These are phyloP conservation scores for Pygmarrhopalites habei DNA, from an alignment of 1,140 invertebrate species.

Conservation along the genomic window DNA sequence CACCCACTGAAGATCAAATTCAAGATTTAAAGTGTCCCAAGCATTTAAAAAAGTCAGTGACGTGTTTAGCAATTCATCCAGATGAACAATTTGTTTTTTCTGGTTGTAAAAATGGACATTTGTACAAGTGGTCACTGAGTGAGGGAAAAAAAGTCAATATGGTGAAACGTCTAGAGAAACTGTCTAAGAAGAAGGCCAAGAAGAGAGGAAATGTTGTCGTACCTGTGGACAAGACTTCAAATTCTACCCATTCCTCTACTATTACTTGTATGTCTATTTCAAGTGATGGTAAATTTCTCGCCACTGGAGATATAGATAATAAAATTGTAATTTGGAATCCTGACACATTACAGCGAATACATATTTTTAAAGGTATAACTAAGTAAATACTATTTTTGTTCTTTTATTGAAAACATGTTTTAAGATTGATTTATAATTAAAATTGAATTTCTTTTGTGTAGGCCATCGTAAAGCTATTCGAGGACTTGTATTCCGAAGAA, in stretches of 20 bases:
- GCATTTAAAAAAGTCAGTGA: constrained; percentile 69
- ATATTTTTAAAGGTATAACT: constrained; percentile 64
- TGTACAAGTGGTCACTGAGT: constrained; percentile 71
- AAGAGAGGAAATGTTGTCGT: constrained; percentile 39
- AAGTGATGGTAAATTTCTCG: constrained; percentile 75
- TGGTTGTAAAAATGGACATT: constrained; percentile 76
- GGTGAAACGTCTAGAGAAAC: constrained; percentile 40
- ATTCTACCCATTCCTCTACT: constrained; percentile 49
- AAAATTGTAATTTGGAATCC: constrained; percentile 80
- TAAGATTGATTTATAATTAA: not conserved
- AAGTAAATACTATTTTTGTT: constrained; percentile 41
- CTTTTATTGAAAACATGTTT: no score
- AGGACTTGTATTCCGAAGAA: constrained; percentile 75
- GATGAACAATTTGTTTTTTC: constrained; percentile 69
- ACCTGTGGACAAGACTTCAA: constrained; percentile 11
- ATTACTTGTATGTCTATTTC: constrained; percentile 70
- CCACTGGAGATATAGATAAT: constrained; percentile 65
- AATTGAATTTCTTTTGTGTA: constrained; percentile 39
- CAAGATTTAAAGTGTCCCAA: constrained; percentile 54
- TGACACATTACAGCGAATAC: constrained; percentile 62
- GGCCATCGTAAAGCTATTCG: constrained; percentile 68
- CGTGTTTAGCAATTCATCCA: constrained; percentile 68
- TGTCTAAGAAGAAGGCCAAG: constrained; percentile 44
- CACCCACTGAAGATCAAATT: constrained; percentile 47
- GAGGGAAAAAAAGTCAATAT: constrained; percentile 46